Evolutionary conservation across 2,888 invertebrate genomes (phyloP).

Genomic region (Exephanes ischioxanthus): DNA sequence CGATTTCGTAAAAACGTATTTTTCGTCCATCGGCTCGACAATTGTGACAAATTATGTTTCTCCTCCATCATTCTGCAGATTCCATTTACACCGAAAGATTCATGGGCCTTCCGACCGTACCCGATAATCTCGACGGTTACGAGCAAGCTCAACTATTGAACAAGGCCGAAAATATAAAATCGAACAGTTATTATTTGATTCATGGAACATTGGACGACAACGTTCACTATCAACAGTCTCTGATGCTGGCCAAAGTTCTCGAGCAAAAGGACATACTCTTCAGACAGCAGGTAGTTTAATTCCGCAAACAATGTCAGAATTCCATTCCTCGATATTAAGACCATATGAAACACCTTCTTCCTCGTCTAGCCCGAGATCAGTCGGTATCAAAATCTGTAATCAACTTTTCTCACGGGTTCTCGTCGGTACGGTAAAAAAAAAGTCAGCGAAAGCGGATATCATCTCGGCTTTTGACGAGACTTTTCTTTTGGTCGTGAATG

Average conservation of each 20-base stretch:
- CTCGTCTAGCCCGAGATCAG: too few relatives aligned
- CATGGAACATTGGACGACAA: constrained; percentile 98
- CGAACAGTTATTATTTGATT: constrained; percentile 94
- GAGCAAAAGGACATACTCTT: constrained; percentile 95
- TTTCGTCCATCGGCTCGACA: background rate
- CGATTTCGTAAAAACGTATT: background rate
- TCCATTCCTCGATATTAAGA: too few relatives aligned
- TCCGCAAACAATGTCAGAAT: background rate
- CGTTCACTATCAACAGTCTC: constrained; percentile 98
- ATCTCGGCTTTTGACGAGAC: too few relatives aligned
- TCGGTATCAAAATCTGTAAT: too few relatives aligned
- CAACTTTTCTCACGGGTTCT: too few relatives aligned
- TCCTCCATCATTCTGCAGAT: constrained; percentile 88
- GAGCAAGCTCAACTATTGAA: constrained; percentile 91
- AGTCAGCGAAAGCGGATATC: too few relatives aligned
- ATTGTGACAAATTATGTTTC: background rate
- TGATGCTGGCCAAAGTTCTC: constrained; percentile 95
- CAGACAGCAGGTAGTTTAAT: constrained; percentile 91
- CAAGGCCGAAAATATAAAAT: constrained; percentile 88
- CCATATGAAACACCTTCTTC: too few relatives aligned
- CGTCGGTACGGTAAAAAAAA: too few relatives aligned
- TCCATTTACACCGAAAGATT: constrained; percentile 98
- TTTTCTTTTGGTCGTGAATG: too few relatives aligned
- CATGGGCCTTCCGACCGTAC: constrained; percentile 93
- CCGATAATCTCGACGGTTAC: constrained; percentile 92